phyloP scores from a whole-genome alignment of 1,140 invertebrate genomes.

The Popillia japonica region DNA sequence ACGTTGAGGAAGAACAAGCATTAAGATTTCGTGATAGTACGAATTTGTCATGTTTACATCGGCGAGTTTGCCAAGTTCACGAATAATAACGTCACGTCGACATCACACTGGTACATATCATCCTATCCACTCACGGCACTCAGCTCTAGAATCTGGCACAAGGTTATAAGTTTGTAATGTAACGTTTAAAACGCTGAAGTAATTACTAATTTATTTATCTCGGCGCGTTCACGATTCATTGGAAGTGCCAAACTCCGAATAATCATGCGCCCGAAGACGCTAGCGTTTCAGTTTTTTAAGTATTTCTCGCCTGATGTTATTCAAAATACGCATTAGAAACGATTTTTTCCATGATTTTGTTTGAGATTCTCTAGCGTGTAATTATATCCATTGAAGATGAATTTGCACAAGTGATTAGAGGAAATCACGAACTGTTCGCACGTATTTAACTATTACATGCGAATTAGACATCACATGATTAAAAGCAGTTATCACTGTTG shows the following conservation, averaged over 20 bases:
- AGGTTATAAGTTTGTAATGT: slow-evolving; percentile 12
- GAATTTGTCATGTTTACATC: slow-evolving; percentile 27
- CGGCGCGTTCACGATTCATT: neutral
- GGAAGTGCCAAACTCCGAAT: neutral
- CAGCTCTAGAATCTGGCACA: slow-evolving; percentile 28
- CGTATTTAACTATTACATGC: neutral
- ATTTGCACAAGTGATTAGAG: neutral
- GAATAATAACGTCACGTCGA: slow-evolving; percentile 31
- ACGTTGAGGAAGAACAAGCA: neutral
- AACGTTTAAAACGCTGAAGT: neutral
- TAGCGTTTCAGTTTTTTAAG: too few species aligned
- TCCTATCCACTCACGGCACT: neutral
- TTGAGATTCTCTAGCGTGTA: neutral
- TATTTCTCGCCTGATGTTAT: too few species aligned
- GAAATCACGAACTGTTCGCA: neutral
- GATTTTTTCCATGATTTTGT: neutral
- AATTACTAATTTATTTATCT: slow-evolving; percentile 16
- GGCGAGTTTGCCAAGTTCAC: slow-evolving; percentile 21
- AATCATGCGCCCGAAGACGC: neutral
- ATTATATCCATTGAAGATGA: neutral
- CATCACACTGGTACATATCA: slow-evolving; percentile 14
- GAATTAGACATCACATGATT: slow-evolving; percentile 1
- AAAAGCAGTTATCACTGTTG: neutral
- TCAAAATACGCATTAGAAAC: too few species aligned
- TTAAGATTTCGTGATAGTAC: neutral